Conservation (phyloP, 1,140 invertebrate genomes). For the Drosophila asahinai region DNA sequence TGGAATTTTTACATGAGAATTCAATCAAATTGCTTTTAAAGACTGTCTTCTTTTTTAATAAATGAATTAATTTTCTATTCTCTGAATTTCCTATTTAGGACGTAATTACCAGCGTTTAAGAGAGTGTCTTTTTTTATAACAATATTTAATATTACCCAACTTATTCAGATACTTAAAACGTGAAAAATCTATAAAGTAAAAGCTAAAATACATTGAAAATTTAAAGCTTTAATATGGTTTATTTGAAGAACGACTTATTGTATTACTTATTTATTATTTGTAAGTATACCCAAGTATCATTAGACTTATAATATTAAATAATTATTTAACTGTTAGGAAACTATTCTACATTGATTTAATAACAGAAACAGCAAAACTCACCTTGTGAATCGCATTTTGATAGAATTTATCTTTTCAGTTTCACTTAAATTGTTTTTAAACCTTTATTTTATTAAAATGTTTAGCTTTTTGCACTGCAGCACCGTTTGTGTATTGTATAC, state of each 20-base stretch:
- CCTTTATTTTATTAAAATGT: not conserved
- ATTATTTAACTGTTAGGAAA: no score
- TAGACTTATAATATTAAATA: no score
- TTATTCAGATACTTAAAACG: not conserved
- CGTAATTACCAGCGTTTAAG: no score
- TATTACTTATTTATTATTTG: no score
- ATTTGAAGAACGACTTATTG: not conserved
- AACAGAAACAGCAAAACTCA: constrained; percentile 28
- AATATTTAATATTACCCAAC: no score
- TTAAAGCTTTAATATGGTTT: not conserved
- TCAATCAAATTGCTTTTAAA: not conserved
- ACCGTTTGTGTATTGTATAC: not conserved
- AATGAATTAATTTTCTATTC: not conserved
- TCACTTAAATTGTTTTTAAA: not conserved
- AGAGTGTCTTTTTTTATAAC: no score
- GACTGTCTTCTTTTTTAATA: not conserved
- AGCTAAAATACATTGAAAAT: no score
- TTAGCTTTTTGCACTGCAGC: not conserved
- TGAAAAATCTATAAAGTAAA: not conserved
- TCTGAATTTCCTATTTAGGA: not conserved
- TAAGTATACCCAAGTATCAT: no score
- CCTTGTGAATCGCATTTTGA: constrained; percentile 72
- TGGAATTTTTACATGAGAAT: constrained; percentile 1
- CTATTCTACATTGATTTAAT: not conserved
- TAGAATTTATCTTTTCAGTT: not conserved